phyloP scores from a whole-genome alignment of 2,888 invertebrate genomes.

The Mesorhabditis sp. region DNA sequence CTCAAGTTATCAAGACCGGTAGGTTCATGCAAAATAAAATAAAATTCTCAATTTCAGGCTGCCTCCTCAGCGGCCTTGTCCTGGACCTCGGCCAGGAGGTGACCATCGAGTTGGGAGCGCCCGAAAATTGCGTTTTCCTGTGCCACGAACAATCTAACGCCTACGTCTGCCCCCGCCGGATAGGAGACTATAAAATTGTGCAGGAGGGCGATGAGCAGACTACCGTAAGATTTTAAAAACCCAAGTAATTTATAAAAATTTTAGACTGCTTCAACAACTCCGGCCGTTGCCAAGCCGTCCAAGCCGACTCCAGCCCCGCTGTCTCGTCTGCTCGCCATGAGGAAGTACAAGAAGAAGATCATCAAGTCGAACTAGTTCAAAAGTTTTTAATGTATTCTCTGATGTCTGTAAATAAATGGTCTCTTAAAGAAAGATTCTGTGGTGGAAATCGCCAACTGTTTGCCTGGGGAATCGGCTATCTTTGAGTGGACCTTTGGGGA shows the following conservation, averaged over 20 bases:
- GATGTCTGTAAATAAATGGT: no score
- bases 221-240: not conserved
- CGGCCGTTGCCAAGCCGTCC: no score
- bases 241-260: not conserved
- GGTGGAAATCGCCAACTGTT: no score
- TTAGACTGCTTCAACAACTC: not conserved
- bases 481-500: no score
- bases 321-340: not conserved
- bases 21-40: conserved; percentile 3
- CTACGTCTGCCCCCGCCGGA: not conserved
- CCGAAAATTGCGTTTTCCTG: conserved; percentile 26
- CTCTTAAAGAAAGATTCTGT: no score
- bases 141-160: conserved; percentile 28
- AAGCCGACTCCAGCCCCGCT: not conserved
- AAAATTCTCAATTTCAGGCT: conserved; percentile 19
- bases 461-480: no score
- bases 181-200: not conserved
- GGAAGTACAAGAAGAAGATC: not conserved
- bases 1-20: conserved; percentile 31
- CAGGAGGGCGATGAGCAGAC: not conserved
- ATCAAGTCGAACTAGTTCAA: not conserved
- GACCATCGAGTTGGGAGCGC: conserved; percentile 21
- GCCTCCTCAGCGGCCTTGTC: conserved; percentile 22
- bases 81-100: conserved; percentile 32
- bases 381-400: no score